phyloP scores from a whole-genome alignment of 2,113 vertebrate genomes.

The Astatoreochromis straeleni region DNA sequence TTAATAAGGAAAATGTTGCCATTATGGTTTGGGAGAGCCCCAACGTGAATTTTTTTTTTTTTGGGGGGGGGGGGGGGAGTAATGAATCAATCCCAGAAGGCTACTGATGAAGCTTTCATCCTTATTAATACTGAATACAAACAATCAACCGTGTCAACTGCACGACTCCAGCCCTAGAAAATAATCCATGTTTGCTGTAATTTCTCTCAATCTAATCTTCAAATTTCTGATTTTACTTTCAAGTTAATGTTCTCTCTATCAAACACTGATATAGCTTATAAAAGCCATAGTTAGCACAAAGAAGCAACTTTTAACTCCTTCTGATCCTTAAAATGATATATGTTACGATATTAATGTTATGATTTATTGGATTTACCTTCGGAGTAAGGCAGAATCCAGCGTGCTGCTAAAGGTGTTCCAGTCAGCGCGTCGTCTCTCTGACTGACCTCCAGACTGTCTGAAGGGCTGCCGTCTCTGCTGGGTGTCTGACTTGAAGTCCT shows the following conservation, averaged over 20 bases:
- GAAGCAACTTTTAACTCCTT: not conserved
- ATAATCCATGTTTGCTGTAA: not conserved
- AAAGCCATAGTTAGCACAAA: not conserved
- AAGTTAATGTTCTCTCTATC: not conserved
- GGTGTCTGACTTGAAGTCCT: not conserved
- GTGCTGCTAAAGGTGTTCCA: not conserved
- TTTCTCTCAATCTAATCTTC: not conserved
- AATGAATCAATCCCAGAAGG: not conserved
- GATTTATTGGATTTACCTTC: not conserved
- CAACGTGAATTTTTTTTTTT: not conserved
- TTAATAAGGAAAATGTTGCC: too few species aligned
- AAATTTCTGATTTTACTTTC: not conserved
- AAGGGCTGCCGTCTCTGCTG: not conserved
- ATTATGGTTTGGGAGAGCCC: too few species aligned
- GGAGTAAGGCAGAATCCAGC: not conserved
- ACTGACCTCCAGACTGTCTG: conserved; percentile 41
- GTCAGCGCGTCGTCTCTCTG: not conserved
- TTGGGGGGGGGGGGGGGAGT: rapidly evolving
- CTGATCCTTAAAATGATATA: rapidly evolving
- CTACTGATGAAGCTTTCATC: not conserved
- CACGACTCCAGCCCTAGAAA: not conserved
- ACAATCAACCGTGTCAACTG: not conserved
- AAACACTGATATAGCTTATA: not conserved
- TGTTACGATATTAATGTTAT: rapidly evolving
- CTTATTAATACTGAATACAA: not conserved